These are phyloP conservation scores for Arctia plantaginis DNA, from an alignment of 2,888 invertebrate species.

Conservation along the genomic window DNA sequence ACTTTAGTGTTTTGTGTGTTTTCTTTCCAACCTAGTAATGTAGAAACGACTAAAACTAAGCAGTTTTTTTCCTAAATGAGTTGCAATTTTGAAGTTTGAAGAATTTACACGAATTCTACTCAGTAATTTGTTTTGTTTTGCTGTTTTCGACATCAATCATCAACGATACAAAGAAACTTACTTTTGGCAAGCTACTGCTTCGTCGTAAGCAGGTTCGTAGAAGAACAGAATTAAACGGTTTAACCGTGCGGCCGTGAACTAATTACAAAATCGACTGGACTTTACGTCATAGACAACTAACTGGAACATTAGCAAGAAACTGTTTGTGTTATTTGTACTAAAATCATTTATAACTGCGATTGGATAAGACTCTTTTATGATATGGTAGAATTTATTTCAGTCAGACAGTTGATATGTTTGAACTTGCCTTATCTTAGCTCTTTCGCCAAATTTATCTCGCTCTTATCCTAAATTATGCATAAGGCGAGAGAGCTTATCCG, in stretches of 20 bases:
- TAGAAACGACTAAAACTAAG: no score
- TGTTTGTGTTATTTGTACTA: constrained; percentile 4
- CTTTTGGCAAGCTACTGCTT: background rate
- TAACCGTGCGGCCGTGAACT: constrained; percentile 77
- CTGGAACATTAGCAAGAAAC: constrained; percentile 7
- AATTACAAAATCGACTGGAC: constrained; percentile 69
- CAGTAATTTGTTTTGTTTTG: background rate
- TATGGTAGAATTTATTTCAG: no score
- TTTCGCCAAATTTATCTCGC: no score
- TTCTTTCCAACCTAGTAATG: no score
- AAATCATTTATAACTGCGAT: background rate
- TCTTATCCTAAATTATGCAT: no score
- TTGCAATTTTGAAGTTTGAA: background rate
- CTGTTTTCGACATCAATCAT: background rate
- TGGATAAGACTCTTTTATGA: background rate
- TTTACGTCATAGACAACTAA: constrained; percentile 59
- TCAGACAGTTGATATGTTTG: no score
- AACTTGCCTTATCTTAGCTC: no score
- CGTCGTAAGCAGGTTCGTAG: constrained; percentile 60
- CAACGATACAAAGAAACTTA: background rate
- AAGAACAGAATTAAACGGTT: constrained; percentile 61
- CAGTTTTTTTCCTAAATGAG: background rate
- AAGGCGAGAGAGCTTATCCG: no score
- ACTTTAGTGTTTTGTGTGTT: no score
- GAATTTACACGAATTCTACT: background rate